Evolutionary conservation across 2,888 invertebrate genomes (phyloP), one percentile per base, ranked within the genome.

Genomic region (Tetranychus piercei): DNA sequence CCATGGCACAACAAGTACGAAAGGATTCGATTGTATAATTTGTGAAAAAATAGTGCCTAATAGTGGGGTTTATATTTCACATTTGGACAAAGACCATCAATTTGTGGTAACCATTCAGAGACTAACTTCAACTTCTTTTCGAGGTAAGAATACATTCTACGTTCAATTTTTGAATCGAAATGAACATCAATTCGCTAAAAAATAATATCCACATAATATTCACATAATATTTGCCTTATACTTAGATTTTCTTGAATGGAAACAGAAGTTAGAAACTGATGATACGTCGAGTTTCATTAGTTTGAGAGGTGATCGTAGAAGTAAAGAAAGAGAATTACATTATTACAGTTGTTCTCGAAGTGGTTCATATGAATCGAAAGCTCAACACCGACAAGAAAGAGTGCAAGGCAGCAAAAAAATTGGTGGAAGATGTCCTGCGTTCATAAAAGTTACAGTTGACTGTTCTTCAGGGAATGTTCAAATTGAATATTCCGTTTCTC

Each of bases 341-440:
- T 65, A 6, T 65, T 65, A n/a, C 65, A 65, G 15, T n/a, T 65
- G 65, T n/a, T 65, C 65, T n/a, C 65, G 65, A 2, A 65, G 18
- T 6, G 65, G 65, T n/a, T n/a, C 18, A 15, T 65, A 65, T 65
- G n/a, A n/a, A n/a, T 65, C 65, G 15, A 15, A n/a, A n/a, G 65
- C 65, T 65, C 15, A n/a, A n/a, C 15, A 65, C 18, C 15, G 65
- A n/a, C 65, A n/a, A n/a, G n/a, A 65, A 4, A 65, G n/a, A n/a
- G 65, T 65, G 15, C 6, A 65, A 65, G 65, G 65, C n/a, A 65
- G 65, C 65, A 65, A 65, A 6, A 65, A 65, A 65, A 65, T 65
- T n/a, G 65, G 65, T n/a, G 65, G 65, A 65, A 65, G 65, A 65
- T 65, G 65, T 65, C 65, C 65, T 65, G 65, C 65, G 15, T 65